Percentiles rank a stretch among this genome's conserved stretches.
Evolutionary conservation across 2,113 vertebrate genomes (phyloP).

Genomic region (Brachyistius frenatus): DNA sequence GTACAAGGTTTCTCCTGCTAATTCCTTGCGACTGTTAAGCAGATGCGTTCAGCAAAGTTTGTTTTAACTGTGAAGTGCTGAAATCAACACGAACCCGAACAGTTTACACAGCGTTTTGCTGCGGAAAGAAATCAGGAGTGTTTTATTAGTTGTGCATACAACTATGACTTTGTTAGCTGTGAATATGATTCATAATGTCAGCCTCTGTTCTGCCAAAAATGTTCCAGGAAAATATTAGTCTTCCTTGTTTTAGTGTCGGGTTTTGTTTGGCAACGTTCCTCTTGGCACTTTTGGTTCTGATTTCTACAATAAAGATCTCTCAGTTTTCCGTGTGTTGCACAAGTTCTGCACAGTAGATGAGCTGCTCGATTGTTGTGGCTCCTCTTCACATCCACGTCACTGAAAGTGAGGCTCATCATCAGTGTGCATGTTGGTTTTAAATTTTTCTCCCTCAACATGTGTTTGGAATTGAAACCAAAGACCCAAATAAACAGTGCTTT

Average conservation of each 20-base stretch:
- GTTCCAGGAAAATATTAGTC: constrained; percentile 41
- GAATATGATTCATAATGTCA: constrained; percentile 5
- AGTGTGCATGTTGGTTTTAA: too few species aligned
- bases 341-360: too few species aligned
- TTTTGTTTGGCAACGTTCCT: constrained; percentile 16
- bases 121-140: not conserved
- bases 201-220: constrained; percentile 35
- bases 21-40: not conserved
- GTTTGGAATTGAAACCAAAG: too few species aligned
- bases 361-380: too few species aligned
- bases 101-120: not conserved
- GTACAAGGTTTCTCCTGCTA: not conserved
- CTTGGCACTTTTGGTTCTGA: constrained; percentile 14
- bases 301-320: constrained; percentile 49
- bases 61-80: constrained; percentile 43
- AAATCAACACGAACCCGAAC: not conserved
- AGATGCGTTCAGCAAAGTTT: constrained; percentile 31
- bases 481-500: too few species aligned
- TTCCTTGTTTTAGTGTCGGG: constrained; percentile 26
- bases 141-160: constrained; percentile 54
- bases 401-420: too few species aligned
- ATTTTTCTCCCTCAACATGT: too few species aligned
- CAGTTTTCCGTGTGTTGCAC: not conserved
- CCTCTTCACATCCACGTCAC: too few species aligned
- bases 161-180: constrained; percentile 1